Evolutionary conservation across 2,797 vertebrate species (phyloP), one percentile per base, ranked within the genome.

Genomic region (Poeciliopsis presidionis): DNA sequence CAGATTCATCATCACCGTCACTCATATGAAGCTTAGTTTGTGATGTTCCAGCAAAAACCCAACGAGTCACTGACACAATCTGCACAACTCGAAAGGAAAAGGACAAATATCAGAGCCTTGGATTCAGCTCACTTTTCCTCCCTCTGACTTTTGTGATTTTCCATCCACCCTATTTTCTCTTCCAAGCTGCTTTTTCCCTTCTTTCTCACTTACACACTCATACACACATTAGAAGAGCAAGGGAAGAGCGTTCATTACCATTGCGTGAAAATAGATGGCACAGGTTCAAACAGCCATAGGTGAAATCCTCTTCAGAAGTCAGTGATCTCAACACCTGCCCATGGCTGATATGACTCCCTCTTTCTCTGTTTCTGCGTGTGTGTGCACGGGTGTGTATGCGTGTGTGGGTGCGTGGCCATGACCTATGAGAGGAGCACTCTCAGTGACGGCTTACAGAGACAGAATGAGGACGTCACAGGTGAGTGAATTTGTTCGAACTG

Each of bases 381-480:
- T 51, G 78, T 43, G 46, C 53, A 39, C 51, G 51, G 65, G 73
- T 57, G 51, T 49, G 77, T 57, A 76, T 47, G 77, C 45, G 78
- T 36, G 46, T 74, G 45, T 63, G 59, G 59, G 73, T 46, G 74
- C 71, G 82, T 55, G 77, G 78, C 76, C 67, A 69, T 72, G 80
- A 84, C 87, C 85, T 92, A 76, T 87, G 89, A 89, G 90, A 90
- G 83, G 57, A 91, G 85, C 47, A 76, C 87, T 90, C 87, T 90
- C 84, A 77, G 84, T 92, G 93, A 94, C 59, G 90, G 86, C 82
- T 91, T 91, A 94, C 87, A 88, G 88, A 93, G 94, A 95, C 93
- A 94, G 93, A 94, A 94, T 94, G 93, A 93, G 94, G 93, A 95
- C 91, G 90, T 94, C 92, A 94, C 92, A 94, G 91, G 93, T 94